Evolutionary conservation across 1,140 invertebrate species (phyloP).

Genomic region (Venustaconcha ellipsiformis): DNA sequence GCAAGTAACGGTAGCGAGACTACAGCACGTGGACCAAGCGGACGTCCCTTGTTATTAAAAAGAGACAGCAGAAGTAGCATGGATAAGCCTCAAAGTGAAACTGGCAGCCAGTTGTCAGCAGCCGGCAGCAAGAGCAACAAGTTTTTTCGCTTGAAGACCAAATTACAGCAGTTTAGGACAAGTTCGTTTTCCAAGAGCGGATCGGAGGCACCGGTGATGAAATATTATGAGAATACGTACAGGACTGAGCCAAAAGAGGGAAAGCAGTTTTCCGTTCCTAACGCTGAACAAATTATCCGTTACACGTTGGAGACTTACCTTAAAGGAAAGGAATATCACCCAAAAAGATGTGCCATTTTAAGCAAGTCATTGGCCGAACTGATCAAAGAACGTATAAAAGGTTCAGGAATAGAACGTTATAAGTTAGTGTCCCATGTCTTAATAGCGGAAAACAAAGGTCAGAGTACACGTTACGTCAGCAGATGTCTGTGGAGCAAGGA

Average conservation of each 20-base stretch:
- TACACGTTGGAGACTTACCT: conserved; percentile 42
- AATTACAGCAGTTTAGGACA: conserved; percentile 22
- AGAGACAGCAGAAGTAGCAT: conserved; percentile 18
- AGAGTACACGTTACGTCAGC: conserved; percentile 48
- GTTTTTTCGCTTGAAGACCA: conserved; percentile 32
- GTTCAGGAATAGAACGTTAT: conserved; percentile 43
- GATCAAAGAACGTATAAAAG: conserved; percentile 54
- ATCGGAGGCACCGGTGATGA: conserved; percentile 15
- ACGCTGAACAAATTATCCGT: conserved; percentile 39
- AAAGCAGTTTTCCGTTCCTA: conserved; percentile 33
- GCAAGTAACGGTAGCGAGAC: neutral
- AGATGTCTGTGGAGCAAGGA: conserved; percentile 56
- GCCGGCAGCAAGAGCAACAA: conserved; percentile 22
- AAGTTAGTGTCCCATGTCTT: conserved; percentile 55
- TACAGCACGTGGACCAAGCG: neutral
- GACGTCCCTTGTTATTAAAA: neutral
- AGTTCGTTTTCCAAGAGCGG: conserved; percentile 29
- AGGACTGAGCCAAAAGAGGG: conserved; percentile 37
- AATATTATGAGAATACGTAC: conserved; percentile 46
- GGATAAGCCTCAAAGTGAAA: conserved; percentile 25
- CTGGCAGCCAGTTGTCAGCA: neutral
- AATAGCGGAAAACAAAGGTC: conserved; percentile 49
- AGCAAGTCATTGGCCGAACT: conserved; percentile 44
- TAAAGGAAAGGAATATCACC: conserved; percentile 39
- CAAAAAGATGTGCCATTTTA: conserved; percentile 40